These are phyloP conservation scores for Tolypeutes matacus DNA, from an alignment of 2,797 vertebrate genomes.

Conservation along the genomic window DNA sequence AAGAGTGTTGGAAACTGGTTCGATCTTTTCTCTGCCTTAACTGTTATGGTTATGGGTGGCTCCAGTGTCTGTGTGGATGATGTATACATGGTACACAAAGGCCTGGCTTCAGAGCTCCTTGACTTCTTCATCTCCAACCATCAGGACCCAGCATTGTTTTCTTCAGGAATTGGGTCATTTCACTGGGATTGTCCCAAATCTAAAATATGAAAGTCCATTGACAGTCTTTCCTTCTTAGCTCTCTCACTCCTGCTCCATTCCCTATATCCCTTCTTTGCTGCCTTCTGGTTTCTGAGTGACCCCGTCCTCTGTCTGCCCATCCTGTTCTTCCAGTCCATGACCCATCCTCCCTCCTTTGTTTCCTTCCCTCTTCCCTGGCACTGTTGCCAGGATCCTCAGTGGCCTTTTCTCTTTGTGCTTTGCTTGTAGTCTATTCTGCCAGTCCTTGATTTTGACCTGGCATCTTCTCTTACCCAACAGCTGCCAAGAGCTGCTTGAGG, in stretches of 20 bases:
- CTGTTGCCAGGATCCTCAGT: background rate
- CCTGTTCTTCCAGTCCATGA: background rate
- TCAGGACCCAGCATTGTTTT: background rate
- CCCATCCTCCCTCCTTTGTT: background rate
- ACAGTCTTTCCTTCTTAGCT: background rate
- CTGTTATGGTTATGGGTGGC: background rate
- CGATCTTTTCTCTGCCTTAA: background rate
- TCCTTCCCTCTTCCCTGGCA: background rate
- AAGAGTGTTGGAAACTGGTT: background rate
- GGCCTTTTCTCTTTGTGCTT: background rate
- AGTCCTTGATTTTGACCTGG: slow-evolving; percentile 43
- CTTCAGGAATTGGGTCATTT: background rate
- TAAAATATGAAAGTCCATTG: background rate
- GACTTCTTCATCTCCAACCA: background rate
- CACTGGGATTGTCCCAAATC: background rate
- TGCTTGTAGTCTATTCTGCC: background rate
- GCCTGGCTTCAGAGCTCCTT: background rate
- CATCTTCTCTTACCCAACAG: background rate
- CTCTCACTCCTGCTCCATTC: background rate
- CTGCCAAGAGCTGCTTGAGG: slow-evolving; percentile 64
- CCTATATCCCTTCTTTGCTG: background rate
- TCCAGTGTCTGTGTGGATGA: background rate
- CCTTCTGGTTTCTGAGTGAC: background rate
- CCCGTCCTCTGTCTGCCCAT: background rate
- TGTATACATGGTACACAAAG: background rate